phyloP scores from a whole-genome alignment of 1,140 invertebrate genomes.

The Agraylea sexmaculata region DNA sequence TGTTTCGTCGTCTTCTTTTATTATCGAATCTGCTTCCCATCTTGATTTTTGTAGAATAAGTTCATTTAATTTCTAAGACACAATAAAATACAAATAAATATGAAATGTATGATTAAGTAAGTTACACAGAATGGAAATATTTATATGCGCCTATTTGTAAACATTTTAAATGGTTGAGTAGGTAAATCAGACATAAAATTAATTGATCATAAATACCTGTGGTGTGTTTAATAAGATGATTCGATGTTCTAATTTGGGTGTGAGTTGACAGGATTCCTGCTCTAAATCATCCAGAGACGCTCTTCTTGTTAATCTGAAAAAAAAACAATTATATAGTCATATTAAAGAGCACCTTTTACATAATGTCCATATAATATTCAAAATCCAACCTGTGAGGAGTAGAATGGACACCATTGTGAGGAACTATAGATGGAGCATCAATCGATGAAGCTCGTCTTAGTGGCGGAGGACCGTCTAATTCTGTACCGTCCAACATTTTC shows the following conservation, averaged over 20 bases:
- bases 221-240: constrained; percentile 60
- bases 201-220: constrained; percentile 37
- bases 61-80: constrained; percentile 42
- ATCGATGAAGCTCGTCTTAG: constrained; percentile 40
- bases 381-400: constrained; percentile 26
- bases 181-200: background rate
- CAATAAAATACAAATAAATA: constrained; percentile 13
- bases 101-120: background rate
- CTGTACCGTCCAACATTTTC: constrained; percentile 56
- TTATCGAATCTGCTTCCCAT: constrained; percentile 47
- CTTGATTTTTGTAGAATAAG: constrained; percentile 40
- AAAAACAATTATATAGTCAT: constrained; percentile 9
- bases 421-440: constrained; percentile 20
- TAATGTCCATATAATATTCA: background rate
- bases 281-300: constrained; percentile 67
- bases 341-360: background rate
- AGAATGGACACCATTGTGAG: constrained; percentile 17
- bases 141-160: background rate
- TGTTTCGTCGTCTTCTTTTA: constrained; percentile 44
- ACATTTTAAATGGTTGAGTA: background rate
- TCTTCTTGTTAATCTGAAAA: constrained; percentile 45
- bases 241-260: constrained; percentile 61
- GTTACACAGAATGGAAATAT: background rate
- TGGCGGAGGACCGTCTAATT: constrained; percentile 55
- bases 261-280: constrained; percentile 59